A percentile compares a stretch with the other conserved stretches of the same genome.
These are phyloP conservation scores for Brachirus orientalis DNA, from an alignment of 2,113 vertebrate genomes.

Conservation along the genomic window DNA sequence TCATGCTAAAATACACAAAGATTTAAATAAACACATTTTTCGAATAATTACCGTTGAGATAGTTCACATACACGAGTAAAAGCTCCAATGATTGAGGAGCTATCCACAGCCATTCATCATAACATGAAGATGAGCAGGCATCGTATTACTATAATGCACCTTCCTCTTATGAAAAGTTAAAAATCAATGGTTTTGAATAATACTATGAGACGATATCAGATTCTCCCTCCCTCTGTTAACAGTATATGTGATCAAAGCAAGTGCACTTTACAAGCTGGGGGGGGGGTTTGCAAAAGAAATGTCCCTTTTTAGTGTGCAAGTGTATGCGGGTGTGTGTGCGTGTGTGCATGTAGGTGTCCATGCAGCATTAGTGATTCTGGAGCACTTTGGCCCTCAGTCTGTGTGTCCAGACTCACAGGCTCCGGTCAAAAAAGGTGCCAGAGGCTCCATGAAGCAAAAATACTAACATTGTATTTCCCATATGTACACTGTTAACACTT, in stretches of 20 bases:
- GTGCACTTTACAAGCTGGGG: constrained; percentile 60
- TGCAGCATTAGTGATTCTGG: constrained; percentile 33
- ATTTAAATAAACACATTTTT: constrained; percentile 52
- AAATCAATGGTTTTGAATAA: constrained; percentile 77
- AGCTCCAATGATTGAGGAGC: constrained; percentile 45
- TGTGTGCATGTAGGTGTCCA: constrained; percentile 16
- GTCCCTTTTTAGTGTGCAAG: constrained; percentile 29
- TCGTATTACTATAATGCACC: constrained; percentile 80
- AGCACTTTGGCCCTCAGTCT: constrained; percentile 57
- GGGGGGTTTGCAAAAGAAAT: constrained; percentile 52
- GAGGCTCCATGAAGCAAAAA: constrained; percentile 67
- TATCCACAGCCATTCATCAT: constrained; percentile 60
- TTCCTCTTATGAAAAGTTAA: constrained; percentile 74
- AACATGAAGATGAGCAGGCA: constrained; percentile 45
- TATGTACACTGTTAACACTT: constrained; percentile 40
- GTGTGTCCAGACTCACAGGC: constrained; percentile 79
- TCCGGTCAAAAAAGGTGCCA: constrained; percentile 67
- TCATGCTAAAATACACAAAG: constrained; percentile 24
- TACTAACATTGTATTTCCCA: constrained; percentile 62
- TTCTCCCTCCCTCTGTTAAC: constrained; percentile 50
- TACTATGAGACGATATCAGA: constrained; percentile 66
- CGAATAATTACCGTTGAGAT: constrained; percentile 32
- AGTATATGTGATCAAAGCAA: constrained; percentile 70
- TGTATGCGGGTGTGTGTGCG: constrained; percentile 18
- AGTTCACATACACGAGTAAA: constrained; percentile 15